These are phyloP conservation scores for Agrotis exclamationis DNA, from an alignment of 2,888 invertebrate genomes.

Conservation along the genomic window DNA sequence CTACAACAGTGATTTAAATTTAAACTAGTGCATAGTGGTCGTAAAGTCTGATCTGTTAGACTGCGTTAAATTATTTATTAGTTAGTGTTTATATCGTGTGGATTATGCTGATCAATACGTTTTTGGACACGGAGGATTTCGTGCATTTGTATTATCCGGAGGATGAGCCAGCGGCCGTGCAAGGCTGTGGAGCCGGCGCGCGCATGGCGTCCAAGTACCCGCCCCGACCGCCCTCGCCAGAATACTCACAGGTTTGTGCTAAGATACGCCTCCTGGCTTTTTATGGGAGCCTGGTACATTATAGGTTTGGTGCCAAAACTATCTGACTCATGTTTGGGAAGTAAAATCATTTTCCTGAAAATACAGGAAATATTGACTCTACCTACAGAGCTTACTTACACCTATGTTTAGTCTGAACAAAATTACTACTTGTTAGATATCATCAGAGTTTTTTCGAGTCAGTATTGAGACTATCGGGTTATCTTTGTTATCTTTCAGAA, in stretches of 20 bases:
- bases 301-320: neutral
- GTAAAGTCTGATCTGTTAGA: slow-evolving; percentile 85
- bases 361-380: neutral
- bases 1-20: slow-evolving; percentile 78
- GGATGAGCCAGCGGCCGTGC: slow-evolving; percentile 85
- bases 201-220: slow-evolving; percentile 88
- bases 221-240: slow-evolving; percentile 84
- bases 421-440: too few species aligned
- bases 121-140: slow-evolving; percentile 90
- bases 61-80: slow-evolving; percentile 85
- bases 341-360: neutral
- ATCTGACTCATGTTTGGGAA: neutral
- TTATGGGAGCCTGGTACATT: slow-evolving; percentile 38
- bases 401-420: too few species aligned
- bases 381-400: too few species aligned
- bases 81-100: slow-evolving; percentile 81
- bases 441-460: too few species aligned
- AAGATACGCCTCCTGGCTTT: slow-evolving; percentile 14
- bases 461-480: neutral
- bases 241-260: slow-evolving; percentile 84
- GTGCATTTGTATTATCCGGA: slow-evolving; percentile 89
- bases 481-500: neutral
- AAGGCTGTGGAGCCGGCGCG: slow-evolving; percentile 88
- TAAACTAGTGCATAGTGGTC: slow-evolving; percentile 77
- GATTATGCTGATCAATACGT: slow-evolving; percentile 90